Conservation (phyloP, 2,113 vertebrate genomes). For the Alligator mississippiensis region DNA sequence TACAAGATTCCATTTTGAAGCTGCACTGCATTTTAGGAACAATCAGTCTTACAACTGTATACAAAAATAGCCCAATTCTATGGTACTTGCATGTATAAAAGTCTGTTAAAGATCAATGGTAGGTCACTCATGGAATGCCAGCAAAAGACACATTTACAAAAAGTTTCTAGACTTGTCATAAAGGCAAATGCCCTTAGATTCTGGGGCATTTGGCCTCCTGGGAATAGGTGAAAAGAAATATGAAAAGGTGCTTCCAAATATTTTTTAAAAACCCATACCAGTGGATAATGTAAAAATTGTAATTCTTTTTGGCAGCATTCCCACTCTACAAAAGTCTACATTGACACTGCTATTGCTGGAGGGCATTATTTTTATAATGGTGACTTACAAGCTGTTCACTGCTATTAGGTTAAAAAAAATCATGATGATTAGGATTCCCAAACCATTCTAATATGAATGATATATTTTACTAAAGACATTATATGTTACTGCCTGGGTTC, state of each 20-base stretch:
- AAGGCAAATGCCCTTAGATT: not conserved
- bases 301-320: constrained; percentile 35
- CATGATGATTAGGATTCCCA: constrained; percentile 11
- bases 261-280: not conserved
- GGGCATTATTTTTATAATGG: not conserved
- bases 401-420: constrained; percentile 18
- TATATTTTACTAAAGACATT: not conserved
- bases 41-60: not conserved
- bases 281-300: not conserved
- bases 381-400: constrained; percentile 44
- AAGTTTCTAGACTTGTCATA: not conserved
- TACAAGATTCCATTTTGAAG: not conserved
- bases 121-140: not conserved
- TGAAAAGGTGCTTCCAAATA: not conserved
- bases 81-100: not conserved
- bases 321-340: constrained; percentile 3
- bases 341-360: constrained; percentile 16
- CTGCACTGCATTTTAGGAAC: not conserved
- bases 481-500: not conserved
- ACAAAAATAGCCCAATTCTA: not conserved
- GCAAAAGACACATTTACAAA: not conserved
- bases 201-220: not conserved
- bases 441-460: constrained; percentile 19
- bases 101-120: not conserved
- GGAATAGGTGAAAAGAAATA: not conserved